A percentile compares a stretch with the other conserved stretches of the same genome.
phyloP scores from a whole-genome alignment of 92 coral and sea anemone genomes.

The Zoanthus gigantus region DNA sequence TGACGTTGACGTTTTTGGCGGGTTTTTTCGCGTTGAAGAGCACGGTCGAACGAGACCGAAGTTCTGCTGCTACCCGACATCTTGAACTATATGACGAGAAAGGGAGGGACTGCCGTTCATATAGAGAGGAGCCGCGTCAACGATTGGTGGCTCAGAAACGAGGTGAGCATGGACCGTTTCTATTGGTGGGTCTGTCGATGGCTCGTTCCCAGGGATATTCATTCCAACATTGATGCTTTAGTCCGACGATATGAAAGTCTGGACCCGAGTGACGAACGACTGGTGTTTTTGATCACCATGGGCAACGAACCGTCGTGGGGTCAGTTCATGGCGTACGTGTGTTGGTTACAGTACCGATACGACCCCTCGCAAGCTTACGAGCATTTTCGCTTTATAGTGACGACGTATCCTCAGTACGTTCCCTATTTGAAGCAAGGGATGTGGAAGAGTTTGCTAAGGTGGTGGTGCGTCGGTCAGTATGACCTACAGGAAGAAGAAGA shows the following conservation, averaged over 20 bases:
- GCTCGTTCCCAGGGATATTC: conserved; percentile 8
- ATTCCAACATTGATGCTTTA: neutral
- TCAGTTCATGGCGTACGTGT: neutral
- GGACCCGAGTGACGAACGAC: conserved; percentile 6
- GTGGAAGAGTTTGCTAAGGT: conserved; percentile 14
- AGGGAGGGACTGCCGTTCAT: conserved; percentile 17
- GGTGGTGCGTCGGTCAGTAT: conserved; percentile 29
- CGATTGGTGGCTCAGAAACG: conserved; percentile 13
- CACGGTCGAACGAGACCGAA: conserved; percentile 20
- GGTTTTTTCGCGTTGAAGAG: conserved; percentile 16
- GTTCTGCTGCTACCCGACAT: conserved; percentile 20
- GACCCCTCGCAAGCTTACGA: neutral
- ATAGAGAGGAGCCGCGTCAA: conserved; percentile 10
- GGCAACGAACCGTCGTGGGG: conserved; percentile 9
- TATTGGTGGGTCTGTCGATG: neutral
- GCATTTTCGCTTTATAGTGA: conserved; percentile 1
- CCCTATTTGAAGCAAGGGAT: neutral
- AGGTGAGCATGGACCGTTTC: neutral
- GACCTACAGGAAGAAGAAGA: conserved; percentile 16
- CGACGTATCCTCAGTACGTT: conserved; percentile 13
- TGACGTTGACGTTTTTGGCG: conserved; percentile 19
- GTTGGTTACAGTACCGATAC: neutral
- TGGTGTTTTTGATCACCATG: neutral
- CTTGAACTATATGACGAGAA: conserved; percentile 4
- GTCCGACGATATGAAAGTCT: neutral